Evolutionary conservation across 37 sponge, comb jelly and placozoan species (phyloP).

Genomic region (Beroe forskalii): DNA sequence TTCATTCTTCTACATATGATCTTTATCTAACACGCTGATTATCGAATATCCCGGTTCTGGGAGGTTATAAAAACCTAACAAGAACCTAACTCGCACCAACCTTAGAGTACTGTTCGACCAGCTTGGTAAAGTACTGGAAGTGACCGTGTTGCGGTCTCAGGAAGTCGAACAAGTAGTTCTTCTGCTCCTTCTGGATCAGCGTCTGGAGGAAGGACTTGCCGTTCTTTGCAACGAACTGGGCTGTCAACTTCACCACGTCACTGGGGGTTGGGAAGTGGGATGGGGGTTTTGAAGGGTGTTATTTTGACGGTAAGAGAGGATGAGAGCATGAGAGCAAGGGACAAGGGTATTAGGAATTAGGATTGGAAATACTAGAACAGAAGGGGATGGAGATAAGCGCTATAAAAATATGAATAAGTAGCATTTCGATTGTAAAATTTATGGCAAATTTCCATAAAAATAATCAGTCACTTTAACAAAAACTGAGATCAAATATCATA

Average conservation of each 20-base stretch:
- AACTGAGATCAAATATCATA: too few relatives aligned
- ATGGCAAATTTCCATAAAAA: too few relatives aligned
- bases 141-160: slow-evolving; percentile 89
- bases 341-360: too few relatives aligned
- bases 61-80: too few relatives aligned
- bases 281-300: background rate
- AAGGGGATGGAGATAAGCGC: too few relatives aligned
- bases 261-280: slow-evolving; percentile 63
- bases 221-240: slow-evolving; percentile 94
- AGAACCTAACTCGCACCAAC: slow-evolving; percentile 63
- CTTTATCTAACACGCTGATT: too few relatives aligned
- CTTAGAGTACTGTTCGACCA: slow-evolving; percentile 96
- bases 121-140: slow-evolving; percentile 91
- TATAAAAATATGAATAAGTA: too few relatives aligned
- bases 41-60: too few relatives aligned
- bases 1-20: too few relatives aligned
- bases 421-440: too few relatives aligned
- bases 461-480: too few relatives aligned
- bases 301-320: background rate
- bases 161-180: slow-evolving; percentile 95
- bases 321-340: background rate
- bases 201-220: slow-evolving; percentile 88
- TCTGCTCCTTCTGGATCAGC: slow-evolving; percentile 89
- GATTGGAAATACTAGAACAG: too few relatives aligned
- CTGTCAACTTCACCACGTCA: slow-evolving; percentile 94